phyloP scores from a whole-genome alignment of 1,140 invertebrate species.

The Aphelinus certus region DNA sequence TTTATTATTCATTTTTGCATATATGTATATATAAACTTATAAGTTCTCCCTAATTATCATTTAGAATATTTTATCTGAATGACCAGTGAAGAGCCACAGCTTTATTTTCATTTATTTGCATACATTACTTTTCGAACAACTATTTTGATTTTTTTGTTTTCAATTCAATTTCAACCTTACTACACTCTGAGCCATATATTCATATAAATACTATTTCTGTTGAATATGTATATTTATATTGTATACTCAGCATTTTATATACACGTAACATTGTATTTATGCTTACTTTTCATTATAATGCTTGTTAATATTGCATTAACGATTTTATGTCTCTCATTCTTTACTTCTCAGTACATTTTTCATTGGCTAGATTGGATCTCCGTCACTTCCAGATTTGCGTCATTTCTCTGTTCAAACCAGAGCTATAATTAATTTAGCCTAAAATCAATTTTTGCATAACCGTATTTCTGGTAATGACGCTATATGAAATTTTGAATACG shows the following conservation, averaged over 20 bases:
- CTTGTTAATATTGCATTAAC: too few relatives aligned
- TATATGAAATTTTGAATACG: conserved; percentile 27
- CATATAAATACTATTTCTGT: too few relatives aligned
- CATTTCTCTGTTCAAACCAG: neutral
- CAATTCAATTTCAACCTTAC: neutral
- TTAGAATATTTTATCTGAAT: conserved; percentile 57
- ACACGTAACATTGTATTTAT: too few relatives aligned
- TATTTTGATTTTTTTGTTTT: conserved; percentile 11
- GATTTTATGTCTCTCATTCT: too few relatives aligned
- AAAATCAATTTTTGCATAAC: conserved; percentile 10
- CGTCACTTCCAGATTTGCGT: neutral
- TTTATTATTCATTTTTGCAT: conserved; percentile 45
- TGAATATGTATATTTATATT: too few relatives aligned
- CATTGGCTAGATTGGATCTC: neutral
- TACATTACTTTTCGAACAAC: neutral
- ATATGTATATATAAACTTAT: conserved; percentile 52
- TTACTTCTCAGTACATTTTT: too few relatives aligned
- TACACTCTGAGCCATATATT: too few relatives aligned
- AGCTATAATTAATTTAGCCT: neutral
- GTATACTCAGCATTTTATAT: too few relatives aligned
- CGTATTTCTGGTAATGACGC: conserved; percentile 16
- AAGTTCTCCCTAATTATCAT: conserved; percentile 49
- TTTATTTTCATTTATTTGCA: conserved; percentile 2
- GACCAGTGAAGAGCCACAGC: conserved; percentile 43
- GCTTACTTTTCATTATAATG: too few relatives aligned